These are phyloP conservation scores for Ariolimax columbianus DNA, from an alignment of 2,888 invertebrate species.

Conservation along the genomic window DNA sequence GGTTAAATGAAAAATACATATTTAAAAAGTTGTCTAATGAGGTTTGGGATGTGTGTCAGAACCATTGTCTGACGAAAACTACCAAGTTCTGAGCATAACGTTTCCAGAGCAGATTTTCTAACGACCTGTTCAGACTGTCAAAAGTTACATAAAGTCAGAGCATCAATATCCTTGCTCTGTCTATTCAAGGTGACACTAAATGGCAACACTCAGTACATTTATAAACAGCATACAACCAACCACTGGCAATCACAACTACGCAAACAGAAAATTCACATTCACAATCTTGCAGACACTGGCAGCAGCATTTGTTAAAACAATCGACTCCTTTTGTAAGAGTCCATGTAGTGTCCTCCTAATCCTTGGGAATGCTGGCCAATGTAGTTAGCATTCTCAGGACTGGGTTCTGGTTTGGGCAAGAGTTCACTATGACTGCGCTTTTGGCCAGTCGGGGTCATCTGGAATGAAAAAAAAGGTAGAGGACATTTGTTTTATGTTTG, in stretches of 20 bases:
- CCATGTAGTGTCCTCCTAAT: constrained; percentile 81
- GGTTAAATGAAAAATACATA: too few relatives aligned
- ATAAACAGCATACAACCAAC: not conserved
- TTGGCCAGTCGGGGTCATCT: constrained; percentile 73
- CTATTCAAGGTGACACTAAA: not conserved
- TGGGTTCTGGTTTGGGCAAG: constrained; percentile 80
- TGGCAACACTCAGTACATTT: not conserved
- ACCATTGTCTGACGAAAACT: too few relatives aligned
- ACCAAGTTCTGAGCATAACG: too few relatives aligned
- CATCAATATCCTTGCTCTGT: not conserved
- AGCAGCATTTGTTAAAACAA: constrained; percentile 37
- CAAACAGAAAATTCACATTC: not conserved
- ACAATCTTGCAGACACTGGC: not conserved
- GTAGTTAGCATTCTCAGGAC: constrained; percentile 80
- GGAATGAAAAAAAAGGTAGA: constrained; percentile 20
- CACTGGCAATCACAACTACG: not conserved
- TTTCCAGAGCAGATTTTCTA: too few relatives aligned
- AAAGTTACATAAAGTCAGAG: too few relatives aligned
- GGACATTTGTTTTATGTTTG: not conserved
- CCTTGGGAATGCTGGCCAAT: constrained; percentile 81
- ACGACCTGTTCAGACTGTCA: too few relatives aligned
- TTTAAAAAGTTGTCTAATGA: too few relatives aligned
- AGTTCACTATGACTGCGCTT: constrained; percentile 80
- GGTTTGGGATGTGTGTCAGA: too few relatives aligned
- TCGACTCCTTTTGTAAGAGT: constrained; percentile 77